phyloP scores from a whole-genome alignment of 2,888 invertebrate species.

The Drosophila subsilvestris region DNA sequence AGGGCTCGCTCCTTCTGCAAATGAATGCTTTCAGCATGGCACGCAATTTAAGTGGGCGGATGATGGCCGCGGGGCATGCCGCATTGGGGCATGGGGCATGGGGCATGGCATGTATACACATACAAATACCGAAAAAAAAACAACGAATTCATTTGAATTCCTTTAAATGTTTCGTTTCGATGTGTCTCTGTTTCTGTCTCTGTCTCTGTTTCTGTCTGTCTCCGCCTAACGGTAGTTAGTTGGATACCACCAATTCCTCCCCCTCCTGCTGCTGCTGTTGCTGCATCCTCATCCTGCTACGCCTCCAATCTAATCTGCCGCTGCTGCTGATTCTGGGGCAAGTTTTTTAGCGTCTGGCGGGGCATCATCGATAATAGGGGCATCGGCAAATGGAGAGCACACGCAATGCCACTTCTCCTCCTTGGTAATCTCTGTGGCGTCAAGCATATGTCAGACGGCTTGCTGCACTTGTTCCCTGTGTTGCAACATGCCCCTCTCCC shows the following conservation, averaged over 20 bases:
- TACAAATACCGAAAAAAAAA: slow-evolving; percentile 5
- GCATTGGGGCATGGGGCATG: slow-evolving; percentile 49
- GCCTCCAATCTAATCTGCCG: slow-evolving; percentile 26
- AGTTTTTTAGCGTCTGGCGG: slow-evolving; percentile 66
- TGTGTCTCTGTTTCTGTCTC: slow-evolving; percentile 16
- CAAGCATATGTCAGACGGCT: slow-evolving; percentile 62
- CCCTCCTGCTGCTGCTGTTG: slow-evolving; percentile 27
- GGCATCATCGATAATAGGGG: neutral
- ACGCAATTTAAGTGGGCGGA: slow-evolving; percentile 83
- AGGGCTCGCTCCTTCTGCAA: slow-evolving; percentile 51
- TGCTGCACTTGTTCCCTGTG: slow-evolving; percentile 58
- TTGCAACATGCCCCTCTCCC: slow-evolving; percentile 33
- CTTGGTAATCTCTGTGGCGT: slow-evolving; percentile 51
- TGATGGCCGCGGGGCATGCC: slow-evolving; percentile 66
- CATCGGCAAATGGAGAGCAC: slow-evolving; percentile 5
- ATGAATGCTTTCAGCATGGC: slow-evolving; percentile 81
- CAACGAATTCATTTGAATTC: slow-evolving; percentile 78
- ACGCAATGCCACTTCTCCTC: slow-evolving; percentile 45
- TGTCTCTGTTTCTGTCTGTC: slow-evolving; percentile 15
- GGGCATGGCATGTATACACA: slow-evolving; percentile 3
- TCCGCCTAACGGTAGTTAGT: slow-evolving; percentile 65
- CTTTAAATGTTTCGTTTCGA: slow-evolving; percentile 67
- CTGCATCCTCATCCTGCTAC: slow-evolving; percentile 24
- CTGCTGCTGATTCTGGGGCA: slow-evolving; percentile 26
- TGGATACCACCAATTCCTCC: slow-evolving; percentile 21